Conservation (phyloP, 2,797 vertebrate genomes). For the Basileuterus tristriatus region DNA sequence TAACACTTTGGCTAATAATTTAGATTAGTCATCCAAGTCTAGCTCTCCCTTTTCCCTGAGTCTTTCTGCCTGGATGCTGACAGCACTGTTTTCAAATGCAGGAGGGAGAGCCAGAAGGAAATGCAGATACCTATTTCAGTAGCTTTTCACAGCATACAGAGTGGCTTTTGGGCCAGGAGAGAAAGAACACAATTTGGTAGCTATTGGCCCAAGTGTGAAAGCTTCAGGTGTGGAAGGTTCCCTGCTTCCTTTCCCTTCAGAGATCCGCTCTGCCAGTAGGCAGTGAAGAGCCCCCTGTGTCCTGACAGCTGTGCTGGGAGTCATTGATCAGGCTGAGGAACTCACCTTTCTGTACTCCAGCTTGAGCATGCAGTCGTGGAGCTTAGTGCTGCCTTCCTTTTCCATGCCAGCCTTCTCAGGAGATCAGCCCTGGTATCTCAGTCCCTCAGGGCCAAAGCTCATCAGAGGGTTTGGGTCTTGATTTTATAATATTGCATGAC, state of each 20-base stretch:
- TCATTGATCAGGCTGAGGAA: background rate
- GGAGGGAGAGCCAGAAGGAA: background rate
- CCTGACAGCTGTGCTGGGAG: background rate
- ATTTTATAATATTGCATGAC: background rate
- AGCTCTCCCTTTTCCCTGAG: background rate
- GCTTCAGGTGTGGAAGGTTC: background rate
- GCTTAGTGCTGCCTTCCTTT: background rate
- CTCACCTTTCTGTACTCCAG: background rate
- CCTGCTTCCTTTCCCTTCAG: background rate
- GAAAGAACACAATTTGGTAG: rapidly evolving
- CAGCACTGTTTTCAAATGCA: background rate
- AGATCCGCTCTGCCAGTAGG: background rate
- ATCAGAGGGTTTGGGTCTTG: background rate
- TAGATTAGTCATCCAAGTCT: background rate
- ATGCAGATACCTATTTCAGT: background rate
- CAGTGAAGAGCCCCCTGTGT: background rate
- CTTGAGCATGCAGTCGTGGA: background rate
- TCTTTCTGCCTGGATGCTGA: background rate
- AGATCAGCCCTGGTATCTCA: background rate
- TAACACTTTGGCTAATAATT: background rate
- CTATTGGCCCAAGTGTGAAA: background rate
- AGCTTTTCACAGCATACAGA: background rate
- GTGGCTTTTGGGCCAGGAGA: background rate
- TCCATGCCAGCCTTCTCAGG: background rate
- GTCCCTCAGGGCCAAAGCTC: background rate